phyloP scores from a whole-genome alignment of 2,888 invertebrate genomes.

The Melolontha melolontha region DNA sequence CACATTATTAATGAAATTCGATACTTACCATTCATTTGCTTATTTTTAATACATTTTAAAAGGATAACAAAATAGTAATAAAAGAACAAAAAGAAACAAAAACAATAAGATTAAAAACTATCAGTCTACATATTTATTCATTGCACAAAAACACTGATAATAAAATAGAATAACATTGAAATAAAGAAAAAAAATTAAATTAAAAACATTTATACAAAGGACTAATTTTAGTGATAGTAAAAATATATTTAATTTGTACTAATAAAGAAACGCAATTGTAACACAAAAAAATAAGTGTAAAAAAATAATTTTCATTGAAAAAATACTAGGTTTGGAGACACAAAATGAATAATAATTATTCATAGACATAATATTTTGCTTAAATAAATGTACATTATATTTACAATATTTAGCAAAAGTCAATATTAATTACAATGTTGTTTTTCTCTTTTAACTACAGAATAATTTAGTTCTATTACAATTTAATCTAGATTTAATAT shows the following conservation, averaged over 20 bases:
- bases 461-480: slow-evolving; percentile 59
- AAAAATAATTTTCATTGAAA: slow-evolving; percentile 57
- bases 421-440: slow-evolving; percentile 53
- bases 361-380: slow-evolving; percentile 62
- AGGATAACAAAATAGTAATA: slow-evolving; percentile 21
- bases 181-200: slow-evolving; percentile 57
- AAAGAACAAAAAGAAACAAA: slow-evolving; percentile 51
- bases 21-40: no score
- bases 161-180: slow-evolving; percentile 56
- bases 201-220: slow-evolving; percentile 57
- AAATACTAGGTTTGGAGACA: slow-evolving; percentile 53
- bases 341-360: slow-evolving; percentile 52
- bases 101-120: slow-evolving; percentile 58
- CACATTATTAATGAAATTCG: no score
- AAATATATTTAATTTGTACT: slow-evolving; percentile 63
- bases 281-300: slow-evolving; percentile 51
- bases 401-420: slow-evolving; percentile 65
- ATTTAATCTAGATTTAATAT: slow-evolving; percentile 53
- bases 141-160: slow-evolving; percentile 64
- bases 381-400: slow-evolving; percentile 65
- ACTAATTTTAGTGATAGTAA: slow-evolving; percentile 59
- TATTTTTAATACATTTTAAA: no score
- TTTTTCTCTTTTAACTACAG: slow-evolving; percentile 54
- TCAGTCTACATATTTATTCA: slow-evolving; percentile 64
- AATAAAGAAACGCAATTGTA: slow-evolving; percentile 55